These are phyloP conservation scores for Melinopterus prodromus DNA, from an alignment of 2,888 invertebrate genomes.

Conservation along the genomic window DNA sequence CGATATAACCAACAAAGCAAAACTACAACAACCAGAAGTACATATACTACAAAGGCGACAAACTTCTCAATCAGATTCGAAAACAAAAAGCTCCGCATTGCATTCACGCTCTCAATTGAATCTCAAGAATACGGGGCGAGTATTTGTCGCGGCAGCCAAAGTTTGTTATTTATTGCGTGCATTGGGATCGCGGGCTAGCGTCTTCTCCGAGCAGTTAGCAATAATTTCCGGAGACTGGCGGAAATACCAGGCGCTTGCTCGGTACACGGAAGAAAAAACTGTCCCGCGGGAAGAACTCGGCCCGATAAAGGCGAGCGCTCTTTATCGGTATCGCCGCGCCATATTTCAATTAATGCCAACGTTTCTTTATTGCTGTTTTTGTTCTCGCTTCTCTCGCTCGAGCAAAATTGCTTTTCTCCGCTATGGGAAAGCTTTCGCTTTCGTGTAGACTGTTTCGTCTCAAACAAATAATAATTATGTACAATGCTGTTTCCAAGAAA, in stretches of 20 bases:
- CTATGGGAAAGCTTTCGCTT: no score
- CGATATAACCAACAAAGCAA: neutral
- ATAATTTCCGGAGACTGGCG: neutral
- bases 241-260: neutral
- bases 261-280: neutral
- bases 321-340: neutral
- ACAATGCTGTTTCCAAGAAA: no score
- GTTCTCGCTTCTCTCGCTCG: neutral
- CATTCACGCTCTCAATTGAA: slow-evolving; percentile 4
- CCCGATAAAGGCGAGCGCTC: neutral
- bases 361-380: neutral
- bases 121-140: neutral
- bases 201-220: neutral
- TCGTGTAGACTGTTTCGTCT: no score
- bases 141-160: neutral
- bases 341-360: neutral
- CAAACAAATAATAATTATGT: no score
- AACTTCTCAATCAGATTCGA: neutral
- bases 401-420: no score
- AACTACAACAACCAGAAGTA: neutral
- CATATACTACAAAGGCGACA: neutral
- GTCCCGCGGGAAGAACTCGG: neutral
- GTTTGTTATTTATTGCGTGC: neutral
- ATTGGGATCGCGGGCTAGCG: neutral
- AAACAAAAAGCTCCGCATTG: neutral